Conservation (phyloP, 2,797 vertebrate genomes). For the Dryobates pubescens region DNA sequence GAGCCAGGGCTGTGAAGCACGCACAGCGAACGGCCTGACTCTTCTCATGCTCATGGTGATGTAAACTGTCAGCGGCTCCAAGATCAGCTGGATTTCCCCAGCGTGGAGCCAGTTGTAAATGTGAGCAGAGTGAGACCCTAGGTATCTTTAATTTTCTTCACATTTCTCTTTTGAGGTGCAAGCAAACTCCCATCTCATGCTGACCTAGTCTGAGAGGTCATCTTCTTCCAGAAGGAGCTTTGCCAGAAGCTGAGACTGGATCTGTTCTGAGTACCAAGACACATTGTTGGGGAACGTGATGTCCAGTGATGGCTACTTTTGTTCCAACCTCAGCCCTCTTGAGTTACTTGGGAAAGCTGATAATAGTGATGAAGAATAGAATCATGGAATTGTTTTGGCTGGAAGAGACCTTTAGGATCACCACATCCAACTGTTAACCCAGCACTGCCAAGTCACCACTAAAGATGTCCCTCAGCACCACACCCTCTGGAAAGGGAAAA, state of each 20-base stretch:
- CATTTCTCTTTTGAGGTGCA: background rate
- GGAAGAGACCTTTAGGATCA: too few species aligned
- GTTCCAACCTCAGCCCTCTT: background rate
- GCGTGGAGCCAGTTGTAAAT: background rate
- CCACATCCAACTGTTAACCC: too few species aligned
- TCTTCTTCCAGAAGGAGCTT: background rate
- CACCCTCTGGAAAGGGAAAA: too few species aligned
- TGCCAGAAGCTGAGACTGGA: background rate
- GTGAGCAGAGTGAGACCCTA: background rate
- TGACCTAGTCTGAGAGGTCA: background rate
- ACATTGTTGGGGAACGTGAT: background rate
- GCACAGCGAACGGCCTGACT: background rate
- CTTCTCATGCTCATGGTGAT: background rate
- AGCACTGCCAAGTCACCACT: too few species aligned
- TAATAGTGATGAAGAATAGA: background rate
- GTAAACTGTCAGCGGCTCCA: background rate
- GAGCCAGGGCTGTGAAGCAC: background rate
- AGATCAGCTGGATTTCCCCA: constrained; percentile 7
- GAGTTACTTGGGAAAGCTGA: background rate
- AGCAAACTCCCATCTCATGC: background rate
- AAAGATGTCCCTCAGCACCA: too few species aligned
- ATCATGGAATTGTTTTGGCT: too few species aligned
- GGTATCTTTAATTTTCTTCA: background rate
- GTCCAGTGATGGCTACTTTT: background rate
- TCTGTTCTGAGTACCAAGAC: background rate